These are phyloP conservation scores for Gibbula magus DNA, from an alignment of 2,888 invertebrate species.

Conservation along the genomic window DNA sequence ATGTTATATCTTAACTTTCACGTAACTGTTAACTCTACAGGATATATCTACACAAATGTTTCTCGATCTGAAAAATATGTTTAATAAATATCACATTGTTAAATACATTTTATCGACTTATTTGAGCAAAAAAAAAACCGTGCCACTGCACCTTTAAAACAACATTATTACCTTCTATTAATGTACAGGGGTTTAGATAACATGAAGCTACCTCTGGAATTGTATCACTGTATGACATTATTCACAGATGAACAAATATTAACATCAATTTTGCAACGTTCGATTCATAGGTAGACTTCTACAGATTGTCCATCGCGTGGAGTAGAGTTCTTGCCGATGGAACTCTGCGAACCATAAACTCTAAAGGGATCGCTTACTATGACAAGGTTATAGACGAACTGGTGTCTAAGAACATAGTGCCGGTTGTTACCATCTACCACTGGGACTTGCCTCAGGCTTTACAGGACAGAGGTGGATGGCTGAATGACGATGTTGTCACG, in stretches of 20 bases:
- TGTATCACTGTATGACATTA: too few species aligned
- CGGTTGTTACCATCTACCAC: slow-evolving; percentile 79
- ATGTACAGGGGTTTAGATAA: too few species aligned
- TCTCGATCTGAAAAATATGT: too few species aligned
- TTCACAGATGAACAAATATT: too few species aligned
- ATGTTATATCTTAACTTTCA: background rate
- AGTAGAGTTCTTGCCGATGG: slow-evolving; percentile 84
- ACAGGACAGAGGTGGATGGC: slow-evolving; percentile 74
- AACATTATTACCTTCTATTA: too few species aligned
- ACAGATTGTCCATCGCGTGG: slow-evolving; percentile 81
- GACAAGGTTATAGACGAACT: slow-evolving; percentile 85
- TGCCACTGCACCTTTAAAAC: too few species aligned
- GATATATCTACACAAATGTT: too few species aligned
- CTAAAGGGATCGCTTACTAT: slow-evolving; percentile 86
- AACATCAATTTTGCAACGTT: background rate
- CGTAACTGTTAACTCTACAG: too few species aligned
- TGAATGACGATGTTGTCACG: slow-evolving; percentile 52
- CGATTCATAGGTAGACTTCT: slow-evolving; percentile 59
- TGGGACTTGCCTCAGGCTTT: slow-evolving; percentile 74
- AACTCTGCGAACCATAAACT: slow-evolving; percentile 77
- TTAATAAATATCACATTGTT: too few species aligned
- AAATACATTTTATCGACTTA: background rate
- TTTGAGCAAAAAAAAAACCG: background rate
- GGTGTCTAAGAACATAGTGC: slow-evolving; percentile 79
- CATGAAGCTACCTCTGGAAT: too few species aligned